phyloP scores from a whole-genome alignment of 2,113 vertebrate species.

The Pteronura brasiliensis region DNA sequence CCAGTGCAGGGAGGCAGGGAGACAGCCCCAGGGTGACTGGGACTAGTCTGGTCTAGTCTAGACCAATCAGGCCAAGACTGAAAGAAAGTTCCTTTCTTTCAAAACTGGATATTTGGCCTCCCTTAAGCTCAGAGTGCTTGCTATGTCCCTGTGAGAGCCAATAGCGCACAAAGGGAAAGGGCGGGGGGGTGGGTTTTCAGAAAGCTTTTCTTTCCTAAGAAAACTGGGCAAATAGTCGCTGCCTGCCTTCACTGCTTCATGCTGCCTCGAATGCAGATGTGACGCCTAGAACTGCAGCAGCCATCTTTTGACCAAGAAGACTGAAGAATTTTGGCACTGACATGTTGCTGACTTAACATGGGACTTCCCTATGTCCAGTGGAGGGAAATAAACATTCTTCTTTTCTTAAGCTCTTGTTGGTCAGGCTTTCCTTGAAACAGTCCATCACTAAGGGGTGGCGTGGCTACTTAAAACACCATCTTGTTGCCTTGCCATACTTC shows the following conservation, averaged over 20 bases:
- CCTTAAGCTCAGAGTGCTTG: not conserved
- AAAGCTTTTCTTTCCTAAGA: not conserved
- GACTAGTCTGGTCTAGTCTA: not conserved
- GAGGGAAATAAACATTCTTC: not conserved
- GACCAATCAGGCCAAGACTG: not conserved
- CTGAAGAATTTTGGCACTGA: not conserved
- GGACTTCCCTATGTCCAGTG: not conserved
- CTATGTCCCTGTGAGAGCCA: not conserved
- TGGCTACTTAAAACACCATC: not conserved
- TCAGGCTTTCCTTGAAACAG: not conserved
- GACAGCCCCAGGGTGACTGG: not conserved
- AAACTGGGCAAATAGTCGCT: not conserved
- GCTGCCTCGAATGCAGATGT: not conserved
- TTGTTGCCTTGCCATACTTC: not conserved
- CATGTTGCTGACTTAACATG: not conserved
- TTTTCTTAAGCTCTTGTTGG: not conserved
- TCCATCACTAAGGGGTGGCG: not conserved
- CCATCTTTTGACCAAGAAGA: not conserved
- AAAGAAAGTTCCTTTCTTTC: not conserved
- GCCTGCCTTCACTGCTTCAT: not conserved
- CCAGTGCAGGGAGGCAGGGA: not conserved
- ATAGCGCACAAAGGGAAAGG: not conserved
- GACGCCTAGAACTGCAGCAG: not conserved
- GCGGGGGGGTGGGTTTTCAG: not conserved
- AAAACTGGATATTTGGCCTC: not conserved